Conservation (phyloP, 2,797 vertebrate species). For the Siniperca undulata region DNA sequence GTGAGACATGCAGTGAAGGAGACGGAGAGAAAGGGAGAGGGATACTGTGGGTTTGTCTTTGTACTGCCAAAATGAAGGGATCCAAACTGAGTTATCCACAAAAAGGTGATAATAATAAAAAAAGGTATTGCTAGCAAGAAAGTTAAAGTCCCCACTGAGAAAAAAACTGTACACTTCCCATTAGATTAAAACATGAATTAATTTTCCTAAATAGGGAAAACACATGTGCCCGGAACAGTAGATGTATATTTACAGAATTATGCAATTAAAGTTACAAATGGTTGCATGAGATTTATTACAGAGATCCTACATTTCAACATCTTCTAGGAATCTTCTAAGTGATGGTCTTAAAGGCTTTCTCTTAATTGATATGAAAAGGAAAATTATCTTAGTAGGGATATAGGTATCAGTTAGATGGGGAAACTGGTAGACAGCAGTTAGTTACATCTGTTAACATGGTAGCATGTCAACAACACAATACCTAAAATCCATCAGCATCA, state of each 20-base stretch:
- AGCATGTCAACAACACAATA: constrained; percentile 22
- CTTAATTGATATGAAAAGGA: background rate
- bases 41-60: constrained; percentile 24
- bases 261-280: background rate
- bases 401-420: background rate
- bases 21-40: constrained; percentile 35
- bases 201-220: background rate
- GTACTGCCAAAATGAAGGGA: constrained; percentile 21
- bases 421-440: constrained; percentile 9
- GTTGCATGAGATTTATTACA: background rate
- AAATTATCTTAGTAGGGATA: constrained; percentile 17
- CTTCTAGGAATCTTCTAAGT: background rate
- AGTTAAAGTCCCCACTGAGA: background rate
- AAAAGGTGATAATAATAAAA: background rate
- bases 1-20: constrained; percentile 51
- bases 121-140: background rate
- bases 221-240: background rate
- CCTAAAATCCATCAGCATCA: background rate
- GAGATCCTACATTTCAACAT: background rate
- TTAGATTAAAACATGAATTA: background rate
- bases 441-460: constrained; percentile 14
- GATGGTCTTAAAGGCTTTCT: background rate
- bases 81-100: constrained; percentile 12
- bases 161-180: background rate
- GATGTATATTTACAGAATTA: background rate